Evolutionary conservation across 2,888 invertebrate genomes (phyloP).

Genomic region (Petrophora chlorosata): DNA sequence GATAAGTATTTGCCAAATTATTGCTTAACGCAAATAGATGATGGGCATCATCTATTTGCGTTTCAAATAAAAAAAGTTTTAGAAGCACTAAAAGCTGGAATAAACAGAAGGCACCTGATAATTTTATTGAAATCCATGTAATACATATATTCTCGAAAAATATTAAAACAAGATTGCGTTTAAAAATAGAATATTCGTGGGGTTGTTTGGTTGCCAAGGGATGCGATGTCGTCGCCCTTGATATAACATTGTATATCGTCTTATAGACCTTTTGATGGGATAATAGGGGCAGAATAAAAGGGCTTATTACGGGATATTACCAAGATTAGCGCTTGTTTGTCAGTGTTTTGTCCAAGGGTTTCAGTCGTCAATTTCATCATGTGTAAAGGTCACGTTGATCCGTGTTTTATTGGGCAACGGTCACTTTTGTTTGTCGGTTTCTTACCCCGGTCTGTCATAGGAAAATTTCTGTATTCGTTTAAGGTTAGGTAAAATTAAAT

Average conservation of each 20-base stretch:
- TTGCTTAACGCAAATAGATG: too few relatives aligned
- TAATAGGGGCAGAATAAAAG: constrained; percentile 37
- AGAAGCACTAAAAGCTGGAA: too few relatives aligned
- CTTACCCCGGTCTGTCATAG: background rate
- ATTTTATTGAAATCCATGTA: too few relatives aligned
- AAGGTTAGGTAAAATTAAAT: too few relatives aligned
- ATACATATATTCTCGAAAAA: too few relatives aligned
- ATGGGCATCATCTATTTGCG: too few relatives aligned
- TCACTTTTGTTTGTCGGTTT: background rate
- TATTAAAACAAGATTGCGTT: background rate
- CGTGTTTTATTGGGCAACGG: background rate
- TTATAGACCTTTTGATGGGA: constrained; percentile 29
- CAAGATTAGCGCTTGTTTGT: constrained; percentile 21
- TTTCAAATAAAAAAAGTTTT: too few relatives aligned
- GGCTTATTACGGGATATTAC: constrained; percentile 30
- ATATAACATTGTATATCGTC: constrained; percentile 26
- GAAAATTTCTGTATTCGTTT: too few relatives aligned
- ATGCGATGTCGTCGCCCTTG: constrained; percentile 26
- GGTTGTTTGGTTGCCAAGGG: constrained; percentile 32
- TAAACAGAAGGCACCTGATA: too few relatives aligned
- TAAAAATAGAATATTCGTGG: constrained; percentile 34
- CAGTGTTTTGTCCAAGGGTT: constrained; percentile 1
- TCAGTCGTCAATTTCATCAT: constrained; percentile 4
- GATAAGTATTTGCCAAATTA: too few relatives aligned
- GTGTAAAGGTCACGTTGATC: background rate